A percentile compares a stretch with the other conserved stretches of the same genome.
Conservation (phyloP, 2,797 vertebrate genomes). For the Cossypha polioptera region DNA sequence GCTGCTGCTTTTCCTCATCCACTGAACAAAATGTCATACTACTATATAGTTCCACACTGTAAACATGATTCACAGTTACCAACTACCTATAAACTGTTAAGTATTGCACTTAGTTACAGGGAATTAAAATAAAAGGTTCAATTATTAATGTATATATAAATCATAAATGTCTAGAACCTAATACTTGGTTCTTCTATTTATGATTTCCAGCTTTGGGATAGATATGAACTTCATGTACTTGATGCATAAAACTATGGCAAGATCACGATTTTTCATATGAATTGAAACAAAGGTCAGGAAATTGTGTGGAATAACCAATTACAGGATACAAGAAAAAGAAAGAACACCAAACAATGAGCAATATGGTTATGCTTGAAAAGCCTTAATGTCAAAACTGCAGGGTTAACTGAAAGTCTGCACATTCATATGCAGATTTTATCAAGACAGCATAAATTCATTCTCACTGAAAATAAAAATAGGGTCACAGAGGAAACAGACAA, state of each 20-base stretch:
- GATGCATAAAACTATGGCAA: background rate
- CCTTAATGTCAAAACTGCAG: background rate
- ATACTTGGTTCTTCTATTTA: background rate
- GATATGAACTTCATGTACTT: background rate
- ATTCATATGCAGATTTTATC: background rate
- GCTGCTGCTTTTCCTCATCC: background rate
- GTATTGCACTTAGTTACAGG: background rate
- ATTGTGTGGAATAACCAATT: background rate
- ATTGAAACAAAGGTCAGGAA: background rate
- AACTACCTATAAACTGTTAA: background rate
- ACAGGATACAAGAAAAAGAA: background rate
- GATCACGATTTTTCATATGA: background rate
- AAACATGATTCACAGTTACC: background rate
- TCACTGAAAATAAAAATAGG: background rate
- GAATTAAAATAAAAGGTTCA: background rate
- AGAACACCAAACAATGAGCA: background rate
- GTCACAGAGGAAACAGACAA: background rate
- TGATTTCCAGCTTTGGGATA: background rate
- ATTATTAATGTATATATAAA: background rate
- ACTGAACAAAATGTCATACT: background rate
- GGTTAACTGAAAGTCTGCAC: background rate
- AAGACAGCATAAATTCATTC: background rate
- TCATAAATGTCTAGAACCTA: background rate
- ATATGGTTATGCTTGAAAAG: background rate
- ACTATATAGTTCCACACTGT: background rate